Percentiles rank a stretch among this genome's conserved stretches.
These are phyloP conservation scores for Amazona vittata DNA, from an alignment of 2,113 vertebrate genomes.

Conservation along the genomic window DNA sequence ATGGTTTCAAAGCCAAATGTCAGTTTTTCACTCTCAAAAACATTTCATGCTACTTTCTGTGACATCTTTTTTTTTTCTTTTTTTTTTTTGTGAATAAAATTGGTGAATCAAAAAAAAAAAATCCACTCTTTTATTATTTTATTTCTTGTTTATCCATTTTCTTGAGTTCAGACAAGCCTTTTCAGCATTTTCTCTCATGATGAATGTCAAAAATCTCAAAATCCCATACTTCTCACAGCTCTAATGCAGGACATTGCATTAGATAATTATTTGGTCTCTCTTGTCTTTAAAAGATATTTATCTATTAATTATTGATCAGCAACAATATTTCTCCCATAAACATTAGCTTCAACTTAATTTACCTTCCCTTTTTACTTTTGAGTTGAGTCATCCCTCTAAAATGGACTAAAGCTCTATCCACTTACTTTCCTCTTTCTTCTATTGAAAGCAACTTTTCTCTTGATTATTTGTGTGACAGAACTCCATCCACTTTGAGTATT, in stretches of 20 bases:
- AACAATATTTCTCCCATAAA: neutral
- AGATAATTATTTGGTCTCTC: neutral
- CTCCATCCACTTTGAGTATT: neutral
- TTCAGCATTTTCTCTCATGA: neutral
- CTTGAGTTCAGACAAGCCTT: neutral
- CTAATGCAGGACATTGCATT: neutral
- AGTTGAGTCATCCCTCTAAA: neutral
- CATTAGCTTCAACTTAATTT: slow-evolving; percentile 2
- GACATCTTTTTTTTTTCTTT: neutral
- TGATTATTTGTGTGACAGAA: neutral
- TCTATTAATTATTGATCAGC: neutral
- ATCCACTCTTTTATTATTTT: neutral
- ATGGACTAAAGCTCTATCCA: neutral
- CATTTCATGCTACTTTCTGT: neutral
- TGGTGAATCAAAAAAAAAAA: neutral
- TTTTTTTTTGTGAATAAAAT: neutral
- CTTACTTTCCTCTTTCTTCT: neutral
- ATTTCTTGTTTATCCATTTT: neutral
- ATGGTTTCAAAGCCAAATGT: neutral
- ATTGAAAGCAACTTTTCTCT: neutral
- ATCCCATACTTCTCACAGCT: neutral
- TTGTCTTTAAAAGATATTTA: slow-evolving; percentile 2
- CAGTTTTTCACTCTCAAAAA: neutral
- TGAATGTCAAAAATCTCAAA: neutral
- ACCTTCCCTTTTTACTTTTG: neutral